phyloP scores from a whole-genome alignment of 1,140 invertebrate genomes.

The Coenobita brevimanus region DNA sequence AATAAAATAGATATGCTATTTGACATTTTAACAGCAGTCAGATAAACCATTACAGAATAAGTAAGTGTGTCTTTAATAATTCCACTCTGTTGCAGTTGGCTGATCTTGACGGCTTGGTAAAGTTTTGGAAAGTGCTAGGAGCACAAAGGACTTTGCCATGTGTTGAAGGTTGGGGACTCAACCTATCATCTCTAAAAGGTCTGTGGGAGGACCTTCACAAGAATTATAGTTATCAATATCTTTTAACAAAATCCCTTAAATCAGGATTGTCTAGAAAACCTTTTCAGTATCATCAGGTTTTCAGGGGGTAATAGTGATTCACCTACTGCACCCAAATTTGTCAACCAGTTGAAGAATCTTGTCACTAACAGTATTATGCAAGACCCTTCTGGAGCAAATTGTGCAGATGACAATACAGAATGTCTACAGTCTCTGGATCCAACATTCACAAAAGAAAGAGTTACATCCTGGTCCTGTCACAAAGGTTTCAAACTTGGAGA shows the following conservation, averaged over 20 bases:
- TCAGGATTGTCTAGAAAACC: conserved; percentile 17
- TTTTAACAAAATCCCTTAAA: conserved; percentile 24
- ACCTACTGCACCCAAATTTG: conserved; percentile 18
- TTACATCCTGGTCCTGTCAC: too few species aligned
- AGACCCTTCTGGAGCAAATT: neutral
- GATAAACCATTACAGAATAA: conserved; percentile 6
- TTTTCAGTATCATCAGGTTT: neutral
- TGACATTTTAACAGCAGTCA: conserved; percentile 22
- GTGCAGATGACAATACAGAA: neutral
- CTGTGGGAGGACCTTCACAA: neutral
- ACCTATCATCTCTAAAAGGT: neutral
- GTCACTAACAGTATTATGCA: neutral
- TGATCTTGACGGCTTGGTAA: neutral
- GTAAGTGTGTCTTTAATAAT: neutral
- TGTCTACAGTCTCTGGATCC: neutral
- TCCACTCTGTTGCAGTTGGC: neutral
- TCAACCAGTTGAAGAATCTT: neutral
- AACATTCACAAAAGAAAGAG: too few species aligned
- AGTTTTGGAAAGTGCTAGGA: neutral
- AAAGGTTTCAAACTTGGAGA: too few species aligned
- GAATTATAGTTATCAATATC: neutral
- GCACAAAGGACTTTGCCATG: neutral
- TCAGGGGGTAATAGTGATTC: conserved; percentile 13
- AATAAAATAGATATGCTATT: conserved; percentile 32
- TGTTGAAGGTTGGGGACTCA: too few species aligned